Evolutionary conservation across 2,888 invertebrate species (phyloP), one percentile per base, ranked within the genome.

Genomic region (Andrena bicolor): DNA sequence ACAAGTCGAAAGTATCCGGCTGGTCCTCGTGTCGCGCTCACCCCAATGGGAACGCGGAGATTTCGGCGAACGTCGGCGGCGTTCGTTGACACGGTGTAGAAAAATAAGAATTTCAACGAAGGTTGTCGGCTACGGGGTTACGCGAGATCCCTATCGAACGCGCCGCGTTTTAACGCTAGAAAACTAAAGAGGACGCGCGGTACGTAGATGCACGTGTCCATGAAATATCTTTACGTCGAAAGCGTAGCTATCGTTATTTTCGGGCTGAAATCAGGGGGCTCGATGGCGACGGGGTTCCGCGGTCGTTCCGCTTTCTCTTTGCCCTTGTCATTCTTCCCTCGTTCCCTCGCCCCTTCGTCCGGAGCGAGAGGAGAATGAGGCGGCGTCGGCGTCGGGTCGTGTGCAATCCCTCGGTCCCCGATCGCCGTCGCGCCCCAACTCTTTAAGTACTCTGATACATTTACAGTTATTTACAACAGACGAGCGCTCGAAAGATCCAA

Each of bases 21-120:
- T 76, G 84, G 56, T 76, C 80, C 74, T 65, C 76, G 82, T 73
- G 86, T 92, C 74, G 65, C 80, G 82, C 75, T 89, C 90, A 91
- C 92, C 94, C 94, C 35, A 73, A 73, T 51, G 64, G 78, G 72
- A 68, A 80, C 61, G 65, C 72, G 72, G 64, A 28, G 41, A 41
- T 41, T 41, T 80, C 61, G 66, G 58, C 74, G 73, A 72, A 79
- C 74, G 70, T 72, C 48, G 61, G 32, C 58, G 26, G 70, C 74
- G 83, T 68, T 80, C 76, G 79, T 68, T 53, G 75, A 65, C 61
- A 30, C 78, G 76, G 56, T 56, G 75, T 84, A 83, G 48, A 80
- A 83, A 87, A 85, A 77, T 78, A 77, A 75, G 74, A 76, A 82
- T 76, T 84, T 83, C 72, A 87, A 87, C 85, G 83, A 87, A 80